Conservation (phyloP, 1,140 invertebrate species). For the Monomorium pharaonis region DNA sequence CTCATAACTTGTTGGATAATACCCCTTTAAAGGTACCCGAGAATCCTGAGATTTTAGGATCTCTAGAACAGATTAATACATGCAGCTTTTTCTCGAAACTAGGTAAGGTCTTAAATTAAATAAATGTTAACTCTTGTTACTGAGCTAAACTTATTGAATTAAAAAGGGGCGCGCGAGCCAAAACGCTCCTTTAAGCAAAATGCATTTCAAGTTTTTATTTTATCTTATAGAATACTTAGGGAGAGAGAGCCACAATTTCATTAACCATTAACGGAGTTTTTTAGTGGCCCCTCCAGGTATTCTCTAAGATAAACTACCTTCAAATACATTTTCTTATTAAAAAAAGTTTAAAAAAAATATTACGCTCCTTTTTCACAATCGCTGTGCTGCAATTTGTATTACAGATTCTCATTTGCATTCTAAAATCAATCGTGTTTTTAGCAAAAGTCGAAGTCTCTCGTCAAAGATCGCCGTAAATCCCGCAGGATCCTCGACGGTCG, state of each 20-base stretch:
- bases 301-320: not conserved
- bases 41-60: conserved; percentile 38
- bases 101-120: conserved; percentile 41
- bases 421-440: not conserved
- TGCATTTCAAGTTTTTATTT: conserved; percentile 46
- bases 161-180: conserved; percentile 29
- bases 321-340: not conserved
- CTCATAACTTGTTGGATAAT: conserved; percentile 45
- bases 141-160: conserved; percentile 37
- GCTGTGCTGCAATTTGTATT: not conserved
- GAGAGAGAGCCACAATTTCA: conserved; percentile 22
- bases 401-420: no score
- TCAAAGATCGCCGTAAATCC: conserved; percentile 41
- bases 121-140: conserved; percentile 45
- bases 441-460: not conserved
- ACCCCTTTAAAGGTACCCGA: conserved; percentile 10
- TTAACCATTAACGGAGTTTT: conserved; percentile 46
- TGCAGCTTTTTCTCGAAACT: conserved; percentile 29
- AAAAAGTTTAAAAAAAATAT: no score
- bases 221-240: conserved; percentile 28
- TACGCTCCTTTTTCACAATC: not conserved
- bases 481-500: conserved; percentile 49
- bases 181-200: conserved; percentile 47
- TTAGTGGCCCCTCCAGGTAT: conserved; percentile 3
- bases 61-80: conserved; percentile 40